Conservation (phyloP, 2,113 vertebrate genomes). For the Cinclus mexicanus region DNA sequence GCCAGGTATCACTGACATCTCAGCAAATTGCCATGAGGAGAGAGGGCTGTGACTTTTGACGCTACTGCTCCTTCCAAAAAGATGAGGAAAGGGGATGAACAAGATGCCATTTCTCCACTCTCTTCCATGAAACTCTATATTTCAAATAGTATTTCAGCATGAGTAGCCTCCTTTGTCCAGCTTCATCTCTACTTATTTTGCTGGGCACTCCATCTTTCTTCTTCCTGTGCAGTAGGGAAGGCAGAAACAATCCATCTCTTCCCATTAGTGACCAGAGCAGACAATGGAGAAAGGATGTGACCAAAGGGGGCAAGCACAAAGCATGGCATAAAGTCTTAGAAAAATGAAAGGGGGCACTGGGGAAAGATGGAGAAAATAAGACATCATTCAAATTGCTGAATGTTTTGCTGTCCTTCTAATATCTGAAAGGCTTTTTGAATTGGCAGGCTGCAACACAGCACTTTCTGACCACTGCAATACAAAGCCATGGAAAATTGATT, state of each 20-base stretch:
- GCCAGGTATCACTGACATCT: background rate
- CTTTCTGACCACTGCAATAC: background rate
- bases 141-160: background rate
- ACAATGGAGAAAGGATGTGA: background rate
- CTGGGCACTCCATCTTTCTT: background rate
- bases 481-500: constrained; percentile 65
- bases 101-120: background rate
- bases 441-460: background rate
- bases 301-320: background rate
- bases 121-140: background rate
- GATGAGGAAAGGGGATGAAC: background rate
- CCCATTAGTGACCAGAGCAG: background rate
- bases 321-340: background rate
- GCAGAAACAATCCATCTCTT: background rate
- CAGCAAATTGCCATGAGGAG: background rate
- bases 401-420: background rate
- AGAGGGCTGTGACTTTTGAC: background rate
- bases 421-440: constrained; percentile 3
- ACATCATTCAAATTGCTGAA: background rate
- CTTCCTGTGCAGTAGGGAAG: background rate
- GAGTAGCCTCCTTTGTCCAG: background rate
- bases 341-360: background rate
- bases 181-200: background rate
- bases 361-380: background rate
- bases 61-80: background rate